These are phyloP conservation scores for Cheilosia pagana DNA, from an alignment of 2,888 invertebrate species.

Conservation along the genomic window DNA sequence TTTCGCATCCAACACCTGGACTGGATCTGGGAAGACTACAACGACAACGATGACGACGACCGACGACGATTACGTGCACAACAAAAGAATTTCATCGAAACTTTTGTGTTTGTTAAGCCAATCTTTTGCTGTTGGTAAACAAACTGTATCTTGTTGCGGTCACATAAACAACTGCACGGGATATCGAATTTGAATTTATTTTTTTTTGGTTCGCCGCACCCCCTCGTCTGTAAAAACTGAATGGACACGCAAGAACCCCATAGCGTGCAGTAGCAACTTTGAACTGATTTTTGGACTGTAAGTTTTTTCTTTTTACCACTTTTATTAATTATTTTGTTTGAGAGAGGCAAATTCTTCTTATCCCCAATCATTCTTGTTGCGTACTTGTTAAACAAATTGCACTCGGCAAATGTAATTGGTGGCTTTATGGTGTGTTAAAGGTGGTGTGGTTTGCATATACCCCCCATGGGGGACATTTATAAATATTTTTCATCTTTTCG, in stretches of 20 bases:
- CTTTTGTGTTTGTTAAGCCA: slow-evolving; percentile 25
- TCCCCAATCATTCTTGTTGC: slow-evolving; percentile 54
- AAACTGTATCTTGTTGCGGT: slow-evolving; percentile 59
- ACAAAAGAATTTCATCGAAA: slow-evolving; percentile 61
- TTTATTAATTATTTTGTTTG: slow-evolving; percentile 35
- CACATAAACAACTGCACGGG: slow-evolving; percentile 48
- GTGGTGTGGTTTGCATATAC: slow-evolving; percentile 46
- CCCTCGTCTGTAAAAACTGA: slow-evolving; percentile 2
- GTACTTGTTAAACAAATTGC: slow-evolving; percentile 60
- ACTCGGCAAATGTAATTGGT: slow-evolving; percentile 53
- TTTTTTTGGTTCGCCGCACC: too few species aligned
- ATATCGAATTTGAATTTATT: slow-evolving; percentile 23
- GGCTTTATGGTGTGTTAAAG: slow-evolving; percentile 51
- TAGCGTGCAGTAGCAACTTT: slow-evolving; percentile 24
- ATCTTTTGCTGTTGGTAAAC: slow-evolving; percentile 26
- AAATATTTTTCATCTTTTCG: slow-evolving; percentile 37
- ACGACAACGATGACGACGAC: not conserved
- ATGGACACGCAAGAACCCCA: slow-evolving; percentile 27
- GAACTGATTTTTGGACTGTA: slow-evolving; percentile 1
- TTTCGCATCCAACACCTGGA: slow-evolving; percentile 53
- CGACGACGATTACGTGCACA: slow-evolving; percentile 39
- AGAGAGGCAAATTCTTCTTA: slow-evolving; percentile 29
- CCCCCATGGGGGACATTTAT: slow-evolving; percentile 66
- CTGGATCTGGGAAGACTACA: slow-evolving; percentile 16
- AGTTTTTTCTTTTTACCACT: not conserved